Conservation (phyloP, 2,888 invertebrate genomes). For the Caprella mutica region DNA sequence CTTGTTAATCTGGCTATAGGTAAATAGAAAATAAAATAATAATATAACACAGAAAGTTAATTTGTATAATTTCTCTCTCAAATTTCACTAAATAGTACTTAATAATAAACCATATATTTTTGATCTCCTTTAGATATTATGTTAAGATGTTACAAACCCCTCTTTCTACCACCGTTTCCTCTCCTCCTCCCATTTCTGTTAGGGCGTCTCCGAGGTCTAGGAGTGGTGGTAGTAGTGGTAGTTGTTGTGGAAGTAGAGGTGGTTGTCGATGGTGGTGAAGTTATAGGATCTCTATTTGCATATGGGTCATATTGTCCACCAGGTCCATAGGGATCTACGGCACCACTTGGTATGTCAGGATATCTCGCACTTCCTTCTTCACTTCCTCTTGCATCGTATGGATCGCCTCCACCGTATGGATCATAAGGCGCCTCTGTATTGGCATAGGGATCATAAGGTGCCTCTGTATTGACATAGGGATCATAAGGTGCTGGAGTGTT, state of each 20-base stretch:
- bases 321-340: too few species aligned
- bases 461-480: too few species aligned
- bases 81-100: too few species aligned
- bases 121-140: too few species aligned
- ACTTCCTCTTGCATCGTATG: too few species aligned
- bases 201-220: slow-evolving; percentile 1
- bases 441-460: slow-evolving; percentile 14
- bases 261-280: not conserved
- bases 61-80: not conserved
- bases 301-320: too few species aligned
- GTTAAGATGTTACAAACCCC: not conserved
- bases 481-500: slow-evolving; percentile 15
- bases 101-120: too few species aligned
- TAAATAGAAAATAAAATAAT: not conserved
- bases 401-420: too few species aligned
- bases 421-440: slow-evolving; percentile 13
- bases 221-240: slow-evolving; percentile 4
- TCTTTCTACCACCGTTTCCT: slow-evolving; percentile 2
- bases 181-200: slow-evolving; percentile 1
- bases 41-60: not conserved
- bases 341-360: too few species aligned
- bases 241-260: not conserved
- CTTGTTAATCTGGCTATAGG: slow-evolving; percentile 12
- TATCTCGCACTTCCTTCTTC: too few species aligned
- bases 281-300: too few species aligned